phyloP scores from a whole-genome alignment of 2,113 vertebrate species.

The Serranochromis macrocephalus region DNA sequence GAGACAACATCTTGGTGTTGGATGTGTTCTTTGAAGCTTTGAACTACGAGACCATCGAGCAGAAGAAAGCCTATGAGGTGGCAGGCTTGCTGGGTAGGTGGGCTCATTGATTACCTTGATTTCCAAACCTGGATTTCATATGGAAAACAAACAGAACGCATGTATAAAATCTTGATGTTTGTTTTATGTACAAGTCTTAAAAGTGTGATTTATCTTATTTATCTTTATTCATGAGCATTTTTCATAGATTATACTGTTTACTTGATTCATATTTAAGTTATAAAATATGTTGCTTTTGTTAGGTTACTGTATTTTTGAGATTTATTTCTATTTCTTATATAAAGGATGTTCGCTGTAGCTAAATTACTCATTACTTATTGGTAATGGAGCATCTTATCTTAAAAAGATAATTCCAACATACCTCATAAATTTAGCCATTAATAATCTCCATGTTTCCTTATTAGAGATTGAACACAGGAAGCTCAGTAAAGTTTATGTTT shows the following conservation, averaged over 20 bases:
- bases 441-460: background rate
- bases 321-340: background rate
- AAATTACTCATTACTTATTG: background rate
- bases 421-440: background rate
- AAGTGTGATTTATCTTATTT: background rate
- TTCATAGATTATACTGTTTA: background rate
- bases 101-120: background rate
- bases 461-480: background rate
- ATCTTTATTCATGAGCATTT: background rate
- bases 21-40: constrained; percentile 98
- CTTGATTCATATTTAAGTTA: background rate
- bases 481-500: background rate
- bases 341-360: background rate
- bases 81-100: constrained; percentile 90
- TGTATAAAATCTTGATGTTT: background rate
- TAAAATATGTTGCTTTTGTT: background rate
- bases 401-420: background rate
- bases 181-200: background rate
- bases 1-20: constrained; percentile 96
- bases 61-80: constrained; percentile 98
- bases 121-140: background rate
- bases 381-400: background rate
- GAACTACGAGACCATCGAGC: constrained; percentile 98
- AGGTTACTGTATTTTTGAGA: background rate
- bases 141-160: background rate